These are phyloP conservation scores for Entosphenus tridentatus DNA, from an alignment of 2,113 vertebrate species.

Conservation along the genomic window DNA sequence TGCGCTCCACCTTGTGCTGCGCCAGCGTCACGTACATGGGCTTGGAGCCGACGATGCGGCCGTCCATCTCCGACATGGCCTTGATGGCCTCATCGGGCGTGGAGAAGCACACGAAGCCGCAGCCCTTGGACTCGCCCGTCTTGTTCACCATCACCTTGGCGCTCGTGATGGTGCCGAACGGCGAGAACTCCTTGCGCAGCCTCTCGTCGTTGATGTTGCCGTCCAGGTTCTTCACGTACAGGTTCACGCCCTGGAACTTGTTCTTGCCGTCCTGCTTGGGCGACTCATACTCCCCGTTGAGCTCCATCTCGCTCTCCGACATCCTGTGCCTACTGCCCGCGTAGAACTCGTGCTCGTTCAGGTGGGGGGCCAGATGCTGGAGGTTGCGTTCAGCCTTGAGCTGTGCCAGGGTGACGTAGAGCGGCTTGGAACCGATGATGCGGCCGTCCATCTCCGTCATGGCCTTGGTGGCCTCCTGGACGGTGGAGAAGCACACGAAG, in stretches of 20 bases:
- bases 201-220: conserved; percentile 97
- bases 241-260: conserved; percentile 57
- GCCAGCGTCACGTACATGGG: too few species aligned
- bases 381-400: neutral
- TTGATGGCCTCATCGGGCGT: too few species aligned
- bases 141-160: conserved; percentile 41
- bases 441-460: conserved; percentile 5
- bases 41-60: too few species aligned
- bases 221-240: conserved; percentile 96
- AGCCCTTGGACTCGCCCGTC: too few species aligned
- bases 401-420: neutral
- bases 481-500: conserved; percentile 70
- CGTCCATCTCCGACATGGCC: too few species aligned
- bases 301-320: too few species aligned
- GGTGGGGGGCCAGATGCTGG: neutral
- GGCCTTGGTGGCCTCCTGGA: conserved; percentile 7
- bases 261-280: too few species aligned
- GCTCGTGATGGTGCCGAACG: conserved; percentile 90
- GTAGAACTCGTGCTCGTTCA: too few species aligned
- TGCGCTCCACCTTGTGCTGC: too few species aligned
- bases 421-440: neutral
- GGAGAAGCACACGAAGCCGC: too few species aligned
- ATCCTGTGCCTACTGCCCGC: too few species aligned
- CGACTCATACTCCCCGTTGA: too few species aligned
- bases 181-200: conserved; percentile 82